Evolutionary conservation across 2,797 vertebrate genomes (phyloP).

Genomic region (Glossophaga mutica): DNA sequence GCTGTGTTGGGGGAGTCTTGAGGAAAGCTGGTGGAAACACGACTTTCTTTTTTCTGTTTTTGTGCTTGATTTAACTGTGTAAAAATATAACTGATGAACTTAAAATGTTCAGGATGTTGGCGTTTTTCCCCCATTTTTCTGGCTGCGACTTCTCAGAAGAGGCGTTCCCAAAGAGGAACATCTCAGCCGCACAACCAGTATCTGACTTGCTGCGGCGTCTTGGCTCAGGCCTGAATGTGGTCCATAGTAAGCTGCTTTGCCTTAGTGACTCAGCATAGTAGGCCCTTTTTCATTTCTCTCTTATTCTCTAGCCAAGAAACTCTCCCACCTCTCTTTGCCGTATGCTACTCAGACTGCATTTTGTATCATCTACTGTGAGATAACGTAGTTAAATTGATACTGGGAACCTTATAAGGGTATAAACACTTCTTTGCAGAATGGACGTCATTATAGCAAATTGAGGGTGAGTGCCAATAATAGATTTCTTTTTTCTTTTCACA

Average conservation of each 20-base stretch:
- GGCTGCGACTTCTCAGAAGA: conserved; percentile 73
- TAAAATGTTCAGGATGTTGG: conserved; percentile 75
- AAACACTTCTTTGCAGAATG: conserved; percentile 83
- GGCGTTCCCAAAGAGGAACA: conserved; percentile 81
- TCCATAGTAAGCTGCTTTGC: conserved; percentile 85
- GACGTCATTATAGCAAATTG: conserved; percentile 84
- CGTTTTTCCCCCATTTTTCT: conserved; percentile 68
- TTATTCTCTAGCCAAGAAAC: conserved; percentile 84
- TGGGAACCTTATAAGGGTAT: conserved; percentile 84
- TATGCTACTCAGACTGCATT: conserved; percentile 85
- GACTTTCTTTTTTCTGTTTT: conserved; percentile 74
- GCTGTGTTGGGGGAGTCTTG: conserved; percentile 58
- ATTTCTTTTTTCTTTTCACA: conserved; percentile 77
- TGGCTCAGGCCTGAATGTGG: conserved; percentile 85
- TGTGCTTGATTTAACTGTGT: conserved; percentile 74
- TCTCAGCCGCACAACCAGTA: conserved; percentile 81
- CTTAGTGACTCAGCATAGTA: conserved; percentile 88
- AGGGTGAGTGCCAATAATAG: conserved; percentile 83
- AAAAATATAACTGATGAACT: conserved; percentile 81
- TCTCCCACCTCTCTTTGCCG: conserved; percentile 85
- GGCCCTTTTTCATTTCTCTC: conserved; percentile 85
- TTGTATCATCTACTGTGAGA: conserved; percentile 82
- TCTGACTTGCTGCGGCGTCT: conserved; percentile 83
- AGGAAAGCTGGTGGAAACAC: conserved; percentile 72
- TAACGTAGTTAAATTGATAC: conserved; percentile 83